Evolutionary conservation across 2,797 vertebrate species (phyloP), one percentile per base, ranked within the genome.

Genomic region (Galagoides demidoff): DNA sequence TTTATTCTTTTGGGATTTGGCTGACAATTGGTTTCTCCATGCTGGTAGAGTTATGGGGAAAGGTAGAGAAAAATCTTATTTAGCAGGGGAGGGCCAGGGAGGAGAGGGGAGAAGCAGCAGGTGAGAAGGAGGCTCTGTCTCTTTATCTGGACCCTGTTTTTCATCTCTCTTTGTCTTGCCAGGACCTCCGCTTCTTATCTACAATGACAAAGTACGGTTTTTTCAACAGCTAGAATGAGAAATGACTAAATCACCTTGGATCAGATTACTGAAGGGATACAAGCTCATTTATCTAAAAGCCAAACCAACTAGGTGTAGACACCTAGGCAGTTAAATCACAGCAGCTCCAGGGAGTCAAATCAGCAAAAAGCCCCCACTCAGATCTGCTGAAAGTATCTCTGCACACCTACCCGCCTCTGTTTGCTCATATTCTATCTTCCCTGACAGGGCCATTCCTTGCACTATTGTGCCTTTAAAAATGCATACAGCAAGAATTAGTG

Each of bases 151-250:
- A 78, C 76, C 7, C 20, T n/a, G 31, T 66, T 91, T 78, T 95
- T 70, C 61, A 81, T 82, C 34, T 83, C 55, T 89, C 34, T 84
- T 68, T 90, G 66, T 59, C 66, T 94, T 45, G 34, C 57, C 55
- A 52, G 27, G 63, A 70, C 73, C 59, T 82, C 76, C 66, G 31
- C 13, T 37, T 96, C 76, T 93, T 86, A 17, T 78, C 71, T 82
- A 79, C 61, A 87, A 76, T 68, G 81, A 93, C 57, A 78, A 89
- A 74, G 52, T 61, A 20, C 3, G 22, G 16, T 71, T 61, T 85
- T 88, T 92, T 93, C 68, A 96, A 90, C 71, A 96, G 61, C 31
- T 76, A 74, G 78, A 88, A 83, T 86, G 68, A 96, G 68, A 93
- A 97, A 96, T 79, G 71, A 96, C 55, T 82, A 85, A 66, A 81